Evolutionary conservation across 2,113 vertebrate genomes (phyloP), one percentile per base, ranked within the genome.

Genomic region (Chaetura pelagica): DNA sequence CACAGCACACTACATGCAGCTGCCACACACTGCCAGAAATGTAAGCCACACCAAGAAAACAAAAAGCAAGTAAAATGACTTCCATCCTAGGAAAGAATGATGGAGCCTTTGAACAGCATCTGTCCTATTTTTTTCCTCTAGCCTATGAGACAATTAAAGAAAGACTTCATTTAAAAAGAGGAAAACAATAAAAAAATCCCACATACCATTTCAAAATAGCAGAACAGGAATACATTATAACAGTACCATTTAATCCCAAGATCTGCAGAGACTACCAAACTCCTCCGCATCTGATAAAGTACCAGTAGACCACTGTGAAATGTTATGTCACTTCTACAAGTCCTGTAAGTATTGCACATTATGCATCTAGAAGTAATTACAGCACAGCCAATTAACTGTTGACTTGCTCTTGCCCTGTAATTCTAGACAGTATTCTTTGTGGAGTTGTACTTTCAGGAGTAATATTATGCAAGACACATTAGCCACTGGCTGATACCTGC

Each of bases 351-450:
- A 91, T 91, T 93, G 84, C 90, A 88, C 55, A 80, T 90, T 90
- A 95, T 81, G 69, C 87, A 96, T 88, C 92, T 89, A 94, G 88
- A 96, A 96, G 86, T 94, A 97, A 95, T 95, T 96, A 96, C 92
- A 96, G 93, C 78, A 86, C 88, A 93, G 73, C 83, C 88, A 97
- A 96, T 97, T 96, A 96, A 96, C 93, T 94, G 86, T 95, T 97
- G 92, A 92, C 93, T 96, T 92, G 86, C 92, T 96, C 93, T 84
- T 96, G 94, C 88, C 93, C 90, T 95, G 88, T 92, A 92, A 92
- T 93, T 94, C 80, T 81, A 96, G 86, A 84, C 80, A 89, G 80
- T 84, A 94, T 93, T 93, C 90, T 96, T 96, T 54, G 73, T 84
- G 94, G 80, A 96, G 69, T 76, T 96, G 73, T 97, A 95, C 76